Base-by-base conservation (phyloP, 2,113 vertebrate genomes). In the Mustelus asterias region DNA sequence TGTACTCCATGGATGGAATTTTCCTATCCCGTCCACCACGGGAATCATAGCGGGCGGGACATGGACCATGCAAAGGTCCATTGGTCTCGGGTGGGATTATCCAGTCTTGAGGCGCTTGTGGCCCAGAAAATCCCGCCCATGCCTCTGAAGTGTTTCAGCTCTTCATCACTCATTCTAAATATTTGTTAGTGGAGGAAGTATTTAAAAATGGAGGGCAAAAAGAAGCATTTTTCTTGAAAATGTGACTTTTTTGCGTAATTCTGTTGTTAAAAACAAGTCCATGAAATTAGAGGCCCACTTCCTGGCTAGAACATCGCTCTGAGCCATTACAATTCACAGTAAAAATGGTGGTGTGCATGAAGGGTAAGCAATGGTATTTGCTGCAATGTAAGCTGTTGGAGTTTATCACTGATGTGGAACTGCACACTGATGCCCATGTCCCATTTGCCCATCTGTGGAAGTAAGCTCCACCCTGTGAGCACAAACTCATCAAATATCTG, bases 231-330 rank as follows among this genome's bases (percentile, higher is more conserved):
- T 37, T 41, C 78, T 83, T 13, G n/a, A 41, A 83, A 37, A 29
- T 83, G 33, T 83, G n/a, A 29, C 33, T 11, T 14, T 41, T 41
- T 83, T 83, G 78, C 13, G 0, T 72, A 72, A 72, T 72, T 72
- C 26, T 72, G 29, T 72, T 26, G 70, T 9, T 5, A 72, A 72
- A 72, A 72, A 72, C 22, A 8, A 29, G 0, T 16, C 14, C 7
- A 29, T 29, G 29, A 72, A 26, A 72, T 26, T 72, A 6, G 70
- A 7, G 5, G 24, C 24, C 24, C 69, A 24, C 22, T 80, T 37
- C 10, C 3, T 0, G 16, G 2, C 16, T 41, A 11, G n/a, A 83
- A 83, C n/a, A 6, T n/a, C 0, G 14, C 11, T n/a, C 3, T 14
- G 29, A n/a, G 29, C 33, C n/a, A 80, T 13, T n/a, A 16, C 78